phyloP scores from a whole-genome alignment of 30 jellyfish, hydroid and myxozoan species.

The Pelagia noctiluca region DNA sequence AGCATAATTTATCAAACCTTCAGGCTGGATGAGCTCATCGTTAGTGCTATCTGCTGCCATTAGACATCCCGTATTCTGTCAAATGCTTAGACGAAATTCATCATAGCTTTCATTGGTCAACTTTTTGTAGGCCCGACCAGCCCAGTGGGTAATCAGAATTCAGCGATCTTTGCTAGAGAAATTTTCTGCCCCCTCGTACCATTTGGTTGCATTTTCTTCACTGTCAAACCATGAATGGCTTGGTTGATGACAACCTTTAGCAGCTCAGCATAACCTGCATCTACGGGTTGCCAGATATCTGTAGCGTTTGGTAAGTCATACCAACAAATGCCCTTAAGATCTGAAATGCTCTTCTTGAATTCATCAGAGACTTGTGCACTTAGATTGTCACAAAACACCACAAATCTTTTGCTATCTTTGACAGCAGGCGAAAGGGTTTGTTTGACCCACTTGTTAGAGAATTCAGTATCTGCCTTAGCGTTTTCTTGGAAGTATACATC shows the following conservation, averaged over 20 bases:
- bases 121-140: constrained; percentile 8
- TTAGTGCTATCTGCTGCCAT: neutral
- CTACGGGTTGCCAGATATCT: constrained; percentile 46
- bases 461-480: constrained; percentile 69
- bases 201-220: constrained; percentile 20
- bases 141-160: constrained; percentile 6
- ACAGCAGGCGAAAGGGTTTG: constrained; percentile 53
- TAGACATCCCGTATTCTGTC: constrained; percentile 6
- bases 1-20: neutral
- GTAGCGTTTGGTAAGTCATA: constrained; percentile 24
- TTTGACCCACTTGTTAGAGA: constrained; percentile 64
- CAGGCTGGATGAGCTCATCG: constrained; percentile 2
- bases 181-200: neutral
- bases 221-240: constrained; percentile 5
- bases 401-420: constrained; percentile 23
- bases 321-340: constrained; percentile 9
- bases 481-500: constrained; percentile 66
- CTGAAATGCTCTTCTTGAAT: constrained; percentile 7
- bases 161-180: neutral
- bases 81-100: constrained; percentile 3
- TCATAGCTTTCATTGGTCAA: neutral
- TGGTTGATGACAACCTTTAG: neutral
- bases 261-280: constrained; percentile 31
- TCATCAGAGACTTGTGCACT: constrained; percentile 4
- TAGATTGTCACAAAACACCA: constrained; percentile 40